Conservation (phyloP, 2,797 vertebrate species). For the Decapterus maruadsi region DNA sequence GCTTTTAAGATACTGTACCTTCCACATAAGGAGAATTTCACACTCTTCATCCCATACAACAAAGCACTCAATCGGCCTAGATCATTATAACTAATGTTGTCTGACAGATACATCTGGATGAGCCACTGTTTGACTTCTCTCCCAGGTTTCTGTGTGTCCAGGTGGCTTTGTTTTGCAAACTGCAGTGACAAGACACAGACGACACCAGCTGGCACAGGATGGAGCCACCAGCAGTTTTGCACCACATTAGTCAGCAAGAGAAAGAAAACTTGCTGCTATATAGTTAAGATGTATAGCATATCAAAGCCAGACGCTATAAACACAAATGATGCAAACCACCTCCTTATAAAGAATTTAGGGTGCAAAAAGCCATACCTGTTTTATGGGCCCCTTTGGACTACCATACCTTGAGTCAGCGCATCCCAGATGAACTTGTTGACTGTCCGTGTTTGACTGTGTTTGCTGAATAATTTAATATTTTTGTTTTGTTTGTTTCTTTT, state of each 20-base stretch:
- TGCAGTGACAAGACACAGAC: conserved; percentile 21
- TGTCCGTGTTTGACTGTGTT: neutral
- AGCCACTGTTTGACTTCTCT: conserved; percentile 9
- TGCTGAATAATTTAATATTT: neutral
- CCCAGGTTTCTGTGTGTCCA: conserved; percentile 50
- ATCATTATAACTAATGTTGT: conserved; percentile 37
- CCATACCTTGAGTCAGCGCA: neutral
- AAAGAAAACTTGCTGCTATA: conserved; percentile 12
- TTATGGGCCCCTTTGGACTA: conserved; percentile 21
- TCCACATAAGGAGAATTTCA: conserved; percentile 23
- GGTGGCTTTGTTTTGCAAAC: conserved; percentile 56
- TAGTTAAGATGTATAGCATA: conserved; percentile 11
- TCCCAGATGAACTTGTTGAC: conserved; percentile 3
- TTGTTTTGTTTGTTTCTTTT: neutral
- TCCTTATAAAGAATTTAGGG: neutral
- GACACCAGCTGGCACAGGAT: conserved; percentile 27
- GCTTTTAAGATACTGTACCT: conserved; percentile 8
- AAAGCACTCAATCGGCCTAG: neutral
- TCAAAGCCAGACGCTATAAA: conserved; percentile 8
- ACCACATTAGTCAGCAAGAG: conserved; percentile 25
- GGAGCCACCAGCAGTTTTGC: conserved; percentile 54
- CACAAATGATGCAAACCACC: neutral
- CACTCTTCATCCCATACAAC: conserved; percentile 3
- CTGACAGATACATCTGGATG: conserved; percentile 34
- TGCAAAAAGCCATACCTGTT: neutral